Evolutionary conservation across 2,113 vertebrate species (phyloP).

Genomic region (Podiceps cristatus): DNA sequence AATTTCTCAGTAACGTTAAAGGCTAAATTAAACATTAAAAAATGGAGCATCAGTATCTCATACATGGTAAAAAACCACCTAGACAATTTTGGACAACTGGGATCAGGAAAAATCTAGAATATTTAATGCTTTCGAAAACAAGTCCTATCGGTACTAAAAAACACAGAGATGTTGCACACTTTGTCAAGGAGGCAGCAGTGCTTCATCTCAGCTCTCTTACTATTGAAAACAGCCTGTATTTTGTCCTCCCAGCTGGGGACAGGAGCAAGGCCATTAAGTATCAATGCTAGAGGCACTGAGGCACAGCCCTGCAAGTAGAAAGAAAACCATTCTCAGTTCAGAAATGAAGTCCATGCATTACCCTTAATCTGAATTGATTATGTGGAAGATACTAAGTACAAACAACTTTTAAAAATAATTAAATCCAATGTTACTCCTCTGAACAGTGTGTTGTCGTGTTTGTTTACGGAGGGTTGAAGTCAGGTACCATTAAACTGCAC

Average conservation of each 20-base stretch:
- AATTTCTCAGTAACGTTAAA: neutral
- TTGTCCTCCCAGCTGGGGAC: neutral
- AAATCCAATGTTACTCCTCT: neutral
- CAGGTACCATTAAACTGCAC: neutral
- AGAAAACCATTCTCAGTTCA: neutral
- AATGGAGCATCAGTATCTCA: neutral
- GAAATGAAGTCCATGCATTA: neutral
- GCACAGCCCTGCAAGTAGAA: neutral
- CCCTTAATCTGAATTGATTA: neutral
- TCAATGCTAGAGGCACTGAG: neutral
- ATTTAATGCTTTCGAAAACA: neutral
- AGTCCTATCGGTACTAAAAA: neutral
- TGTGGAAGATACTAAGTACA: neutral
- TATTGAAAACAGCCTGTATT: neutral
- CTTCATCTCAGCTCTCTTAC: neutral
- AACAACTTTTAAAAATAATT: neutral
- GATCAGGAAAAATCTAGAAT: neutral
- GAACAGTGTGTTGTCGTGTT: neutral
- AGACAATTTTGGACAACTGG: neutral
- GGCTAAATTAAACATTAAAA: neutral
- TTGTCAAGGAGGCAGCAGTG: neutral
- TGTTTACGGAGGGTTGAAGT: neutral
- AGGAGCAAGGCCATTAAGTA: neutral
- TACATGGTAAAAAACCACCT: neutral
- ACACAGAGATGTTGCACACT: accelerated